phyloP scores from a whole-genome alignment of 2,797 vertebrate genomes.

The Vespertilio murinus region DNA sequence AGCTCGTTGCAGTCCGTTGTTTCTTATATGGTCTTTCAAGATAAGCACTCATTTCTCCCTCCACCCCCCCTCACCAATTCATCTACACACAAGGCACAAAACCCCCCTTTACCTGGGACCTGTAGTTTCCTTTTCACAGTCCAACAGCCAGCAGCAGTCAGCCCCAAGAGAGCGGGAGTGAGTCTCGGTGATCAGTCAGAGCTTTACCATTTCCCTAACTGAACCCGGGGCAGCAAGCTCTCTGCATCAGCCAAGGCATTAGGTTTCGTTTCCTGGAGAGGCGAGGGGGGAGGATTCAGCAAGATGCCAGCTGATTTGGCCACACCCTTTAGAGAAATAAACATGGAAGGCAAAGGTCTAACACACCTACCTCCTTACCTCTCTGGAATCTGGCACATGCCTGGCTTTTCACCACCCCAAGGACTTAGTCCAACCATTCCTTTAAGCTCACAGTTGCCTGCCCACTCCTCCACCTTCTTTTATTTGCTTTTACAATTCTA shows the following conservation, averaged over 20 bases:
- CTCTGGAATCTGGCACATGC: no score
- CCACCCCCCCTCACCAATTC: not conserved
- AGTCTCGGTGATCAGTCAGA: not conserved
- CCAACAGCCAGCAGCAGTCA: not conserved
- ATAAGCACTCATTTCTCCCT: not conserved
- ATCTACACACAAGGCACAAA: not conserved
- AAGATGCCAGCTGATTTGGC: not conserved
- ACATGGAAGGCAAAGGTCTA: not conserved
- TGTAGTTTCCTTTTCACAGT: not conserved
- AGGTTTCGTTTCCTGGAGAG: not conserved
- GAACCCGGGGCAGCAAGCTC: no score
- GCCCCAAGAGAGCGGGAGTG: not conserved
- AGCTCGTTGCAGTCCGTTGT: not conserved
- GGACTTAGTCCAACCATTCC: not conserved
- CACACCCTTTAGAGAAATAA: not conserved
- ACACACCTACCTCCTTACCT: not conserved
- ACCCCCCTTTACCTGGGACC: not conserved
- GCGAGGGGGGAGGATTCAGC: no score
- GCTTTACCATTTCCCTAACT: no score
- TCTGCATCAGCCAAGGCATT: not conserved
- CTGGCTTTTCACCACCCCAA: not conserved
- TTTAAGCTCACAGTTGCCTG: not conserved
- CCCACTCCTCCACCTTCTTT: not conserved
- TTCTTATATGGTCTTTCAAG: not conserved
- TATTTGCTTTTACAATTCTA: not conserved